Evolutionary conservation across 2,113 vertebrate genomes (phyloP).

Genomic region (Microtus pennsylvanicus): DNA sequence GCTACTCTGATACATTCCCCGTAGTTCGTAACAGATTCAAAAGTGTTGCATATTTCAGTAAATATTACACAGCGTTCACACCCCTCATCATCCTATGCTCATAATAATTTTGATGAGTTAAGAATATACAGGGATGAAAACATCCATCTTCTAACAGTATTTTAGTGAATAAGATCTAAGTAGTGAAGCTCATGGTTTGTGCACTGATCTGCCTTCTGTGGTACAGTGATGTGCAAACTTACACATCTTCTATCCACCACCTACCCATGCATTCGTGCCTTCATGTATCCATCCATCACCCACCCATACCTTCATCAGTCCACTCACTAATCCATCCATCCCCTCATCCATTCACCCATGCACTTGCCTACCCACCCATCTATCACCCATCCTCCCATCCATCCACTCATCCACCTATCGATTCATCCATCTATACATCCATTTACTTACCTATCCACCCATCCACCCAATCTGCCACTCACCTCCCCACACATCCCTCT

Average conservation of each 20-base stretch:
- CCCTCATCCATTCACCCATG: not conserved
- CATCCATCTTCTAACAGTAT: slow-evolving; percentile 44
- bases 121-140: slow-evolving; percentile 68
- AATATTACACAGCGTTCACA: slow-evolving; percentile 82
- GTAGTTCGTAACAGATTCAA: slow-evolving; percentile 71
- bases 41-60: slow-evolving; percentile 73
- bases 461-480: not conserved
- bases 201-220: not conserved
- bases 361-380: not conserved
- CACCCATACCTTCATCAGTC: not conserved
- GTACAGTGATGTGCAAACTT: not conserved
- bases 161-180: not conserved
- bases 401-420: not conserved
- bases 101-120: slow-evolving; percentile 72
- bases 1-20: slow-evolving; percentile 80
- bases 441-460: not conserved
- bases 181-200: not conserved
- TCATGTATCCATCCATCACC: too few species aligned
- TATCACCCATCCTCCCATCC: not conserved
- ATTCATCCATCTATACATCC: too few species aligned
- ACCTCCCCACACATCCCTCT: not conserved
- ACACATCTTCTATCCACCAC: not conserved
- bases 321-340: not conserved
- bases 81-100: slow-evolving; percentile 75
- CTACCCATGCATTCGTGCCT: too few species aligned